Percentiles rank a stretch among this genome's conserved stretches.
Evolutionary conservation across 2,797 vertebrate species (phyloP).

Genomic region (Aldrovandia affinis): DNA sequence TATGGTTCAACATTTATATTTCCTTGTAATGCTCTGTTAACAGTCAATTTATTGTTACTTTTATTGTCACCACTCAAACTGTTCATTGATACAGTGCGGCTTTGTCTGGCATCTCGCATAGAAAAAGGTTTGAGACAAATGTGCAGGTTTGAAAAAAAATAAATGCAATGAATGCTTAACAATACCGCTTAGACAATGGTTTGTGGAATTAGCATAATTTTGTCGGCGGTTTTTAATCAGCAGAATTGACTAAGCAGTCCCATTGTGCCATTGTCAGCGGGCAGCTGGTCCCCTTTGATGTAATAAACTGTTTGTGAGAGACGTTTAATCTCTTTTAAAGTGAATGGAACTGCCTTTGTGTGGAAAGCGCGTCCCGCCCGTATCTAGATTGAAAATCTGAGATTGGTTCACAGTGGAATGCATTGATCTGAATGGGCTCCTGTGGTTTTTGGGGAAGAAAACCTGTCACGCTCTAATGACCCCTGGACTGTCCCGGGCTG

Average conservation of each 20-base stretch:
- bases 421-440: neutral
- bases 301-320: neutral
- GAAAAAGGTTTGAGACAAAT: neutral
- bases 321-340: neutral
- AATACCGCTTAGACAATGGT: slow-evolving; percentile 15
- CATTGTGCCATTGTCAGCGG: neutral
- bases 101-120: neutral
- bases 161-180: neutral
- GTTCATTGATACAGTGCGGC: neutral
- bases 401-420: neutral
- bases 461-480: neutral
- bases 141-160: too few relatives aligned
- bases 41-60: neutral
- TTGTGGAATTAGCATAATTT: slow-evolving; percentile 22
- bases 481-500: neutral
- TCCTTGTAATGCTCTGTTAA: neutral
- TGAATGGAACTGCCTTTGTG: slow-evolving; percentile 21
- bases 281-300: neutral
- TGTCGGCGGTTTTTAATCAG: slow-evolving; percentile 23
- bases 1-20: neutral
- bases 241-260: slow-evolving; percentile 16
- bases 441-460: neutral
- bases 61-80: neutral
- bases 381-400: slow-evolving; percentile 7
- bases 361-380: too few relatives aligned